Evolutionary conservation across 2,888 invertebrate genomes (phyloP).

Genomic region (Polymixis lichenea): DNA sequence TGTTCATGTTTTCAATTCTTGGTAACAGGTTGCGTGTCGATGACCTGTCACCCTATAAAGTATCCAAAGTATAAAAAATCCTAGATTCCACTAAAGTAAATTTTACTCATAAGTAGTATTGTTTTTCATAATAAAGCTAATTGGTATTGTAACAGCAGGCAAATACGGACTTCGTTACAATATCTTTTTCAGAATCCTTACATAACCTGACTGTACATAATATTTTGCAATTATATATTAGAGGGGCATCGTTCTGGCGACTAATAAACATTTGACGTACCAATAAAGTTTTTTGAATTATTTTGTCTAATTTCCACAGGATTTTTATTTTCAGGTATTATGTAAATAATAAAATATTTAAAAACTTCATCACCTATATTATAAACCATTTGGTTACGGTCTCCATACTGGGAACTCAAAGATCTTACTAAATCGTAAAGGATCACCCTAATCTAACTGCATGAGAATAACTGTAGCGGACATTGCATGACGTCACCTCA

Average conservation of each 20-base stretch:
- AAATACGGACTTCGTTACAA: background rate
- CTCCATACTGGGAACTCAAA: constrained; percentile 58
- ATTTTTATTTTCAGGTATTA: constrained; percentile 39
- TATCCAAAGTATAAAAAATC: no score
- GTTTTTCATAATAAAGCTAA: background rate
- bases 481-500: constrained; percentile 84
- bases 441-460: constrained; percentile 74
- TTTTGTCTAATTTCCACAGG: constrained; percentile 6
- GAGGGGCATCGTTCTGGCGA: background rate
- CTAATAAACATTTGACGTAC: background rate
- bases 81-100: background rate
- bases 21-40: no score
- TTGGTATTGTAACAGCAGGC: background rate
- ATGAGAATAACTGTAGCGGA: constrained; percentile 81
- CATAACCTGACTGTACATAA: background rate
- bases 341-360: constrained; percentile 34
- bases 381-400: constrained; percentile 57
- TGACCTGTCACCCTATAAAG: no score
- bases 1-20: no score
- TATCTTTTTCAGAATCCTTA: background rate
- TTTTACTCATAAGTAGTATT: no score
- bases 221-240: no score
- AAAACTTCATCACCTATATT: background rate
- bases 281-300: constrained; percentile 3
- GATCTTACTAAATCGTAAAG: constrained; percentile 83